Evolutionary conservation across 2,113 vertebrate genomes (phyloP), one percentile per base, ranked within the genome.

Genomic region (Podarcis raffonei): DNA sequence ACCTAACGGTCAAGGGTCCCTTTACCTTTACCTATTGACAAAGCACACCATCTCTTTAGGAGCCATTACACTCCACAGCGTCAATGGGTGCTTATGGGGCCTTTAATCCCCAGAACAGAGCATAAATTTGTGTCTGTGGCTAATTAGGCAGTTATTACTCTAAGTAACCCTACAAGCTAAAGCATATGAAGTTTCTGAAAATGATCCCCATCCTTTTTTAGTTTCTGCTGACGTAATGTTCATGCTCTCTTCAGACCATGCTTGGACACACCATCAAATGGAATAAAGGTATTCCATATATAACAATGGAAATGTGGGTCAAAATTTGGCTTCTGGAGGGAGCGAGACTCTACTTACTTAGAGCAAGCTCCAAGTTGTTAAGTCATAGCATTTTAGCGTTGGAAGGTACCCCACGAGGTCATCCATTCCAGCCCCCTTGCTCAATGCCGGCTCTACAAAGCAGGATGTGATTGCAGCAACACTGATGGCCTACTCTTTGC

Each of bases 41-140:
- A 22, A 18, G 88, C 37, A 91, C 89, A 92, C 94, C 91, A 79
- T 95, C 93, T 90, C 94, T 89, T 94, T 83, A 93, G 93, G 25
- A 94, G 87, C 92, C 88, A 93, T 85, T 94, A 91, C 72, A 89
- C 89, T 83, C 91, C 74, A 91, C 92, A 11, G 3, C 92, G 93
- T 92, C 94, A 92, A 82, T 93, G 62, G 81, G 89, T 90, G 80
- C 87, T 95, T 93, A 93, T 0, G 20, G 75, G 91, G 91, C 0
- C 91, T 92, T 93, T 96, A 96, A 95, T 95, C 91, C 2, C 0
- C 0, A 0, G 91, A 95, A 89, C 89, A 94, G 90, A 92, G 91
- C 87, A 86, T 94, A 91, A 93, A 94, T 93, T 90, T 89, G 84
- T 90, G 88, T 89, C 88, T 91, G 62, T 3, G 59, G 57, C 95